A percentile compares a stretch with the other conserved stretches of the same genome.
phyloP scores from a whole-genome alignment of 1,140 invertebrate species.

The Drosophila jambulina region DNA sequence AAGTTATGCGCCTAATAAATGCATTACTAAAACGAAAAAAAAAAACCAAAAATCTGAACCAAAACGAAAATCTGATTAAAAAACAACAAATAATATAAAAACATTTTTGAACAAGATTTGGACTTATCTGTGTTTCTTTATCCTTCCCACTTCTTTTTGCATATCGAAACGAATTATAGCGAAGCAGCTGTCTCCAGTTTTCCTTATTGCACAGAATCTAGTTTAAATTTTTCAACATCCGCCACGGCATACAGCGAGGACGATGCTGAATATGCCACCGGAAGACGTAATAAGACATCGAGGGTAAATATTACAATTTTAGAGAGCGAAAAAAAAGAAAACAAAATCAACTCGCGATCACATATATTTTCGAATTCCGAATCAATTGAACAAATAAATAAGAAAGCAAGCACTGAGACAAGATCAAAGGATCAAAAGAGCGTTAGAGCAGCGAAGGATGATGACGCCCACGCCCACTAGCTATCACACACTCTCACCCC shows the following conservation, averaged over 20 bases:
- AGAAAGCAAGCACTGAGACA: conserved; percentile 37
- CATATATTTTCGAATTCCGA: conserved; percentile 45
- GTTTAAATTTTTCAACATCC: conserved; percentile 85
- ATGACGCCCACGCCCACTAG: conserved; percentile 46
- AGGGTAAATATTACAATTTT: conserved; percentile 86
- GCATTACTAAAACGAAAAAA: conserved; percentile 69
- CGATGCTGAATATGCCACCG: conserved; percentile 86
- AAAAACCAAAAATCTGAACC: conserved; percentile 24
- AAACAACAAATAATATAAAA: conserved; percentile 42
- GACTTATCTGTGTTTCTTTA: conserved; percentile 82
- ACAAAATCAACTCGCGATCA: conserved; percentile 20
- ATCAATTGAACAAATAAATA: conserved; percentile 15
- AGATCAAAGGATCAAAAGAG: conserved; percentile 81
- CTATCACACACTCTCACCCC: conserved; percentile 37
- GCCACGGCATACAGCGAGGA: conserved; percentile 86
- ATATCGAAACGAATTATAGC: conserved; percentile 80
- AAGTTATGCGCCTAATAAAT: conserved; percentile 79
- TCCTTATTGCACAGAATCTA: conserved; percentile 85
- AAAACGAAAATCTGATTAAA: conserved; percentile 36
- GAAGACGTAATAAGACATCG: conserved; percentile 86
- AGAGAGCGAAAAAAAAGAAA: conserved; percentile 65
- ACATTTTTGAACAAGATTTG: conserved; percentile 75
- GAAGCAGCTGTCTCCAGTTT: conserved; percentile 85
- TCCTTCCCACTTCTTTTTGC: conserved; percentile 83
- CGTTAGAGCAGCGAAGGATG: conserved; percentile 53